Base-by-base conservation (phyloP, 2,888 invertebrate genomes). In the Drosophila niveifrons region DNA sequence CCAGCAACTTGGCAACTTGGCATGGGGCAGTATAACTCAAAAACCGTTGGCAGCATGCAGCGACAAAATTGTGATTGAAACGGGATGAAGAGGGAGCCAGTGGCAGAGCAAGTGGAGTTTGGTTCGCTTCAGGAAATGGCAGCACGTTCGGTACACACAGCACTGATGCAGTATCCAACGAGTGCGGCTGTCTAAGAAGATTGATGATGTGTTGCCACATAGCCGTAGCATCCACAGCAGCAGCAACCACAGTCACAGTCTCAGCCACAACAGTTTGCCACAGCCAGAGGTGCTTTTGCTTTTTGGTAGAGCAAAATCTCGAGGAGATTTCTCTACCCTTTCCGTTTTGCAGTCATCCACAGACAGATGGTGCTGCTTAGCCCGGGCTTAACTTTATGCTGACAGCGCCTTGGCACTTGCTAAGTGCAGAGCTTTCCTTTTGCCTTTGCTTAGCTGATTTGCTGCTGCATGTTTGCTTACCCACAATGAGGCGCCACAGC, bases 101-200 rank as follows among this genome's bases (percentile, higher is more conserved):
- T n/a, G 39, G 13, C 34, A 48, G 17, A 50, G 34, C 39, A 50
- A 13, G 0, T 23, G 15, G 36, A 2, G 28, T 31, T 10, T 18
- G 29, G 10, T 44, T 15, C 11, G 46, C 17, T 61, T 51, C 78
- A 80, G 87, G 73, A 80, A 77, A 78, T 77, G 78, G 80, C 78
- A 82, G 78, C 85, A 85, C 85, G 85, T 85, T 87, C 80, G 48
- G 73, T 74, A 87, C 85, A 85, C 84, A 85, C 81, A 78, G 67
- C 18, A 56, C 63, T 77, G 76, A 77, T 76, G 76, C 76, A 73
- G 76, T 55, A 36, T 57, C 72, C 76, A 72, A 63, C 63, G 72
- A 72, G 66, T 72, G 76, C 72, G 65, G 62, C 73, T 87, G 85
- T 87, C 85, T 88, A 79, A 82, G 79, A 85, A 86, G 85, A 86